Base-by-base conservation (phyloP, 2,113 vertebrate species). In the Gallinago media region DNA sequence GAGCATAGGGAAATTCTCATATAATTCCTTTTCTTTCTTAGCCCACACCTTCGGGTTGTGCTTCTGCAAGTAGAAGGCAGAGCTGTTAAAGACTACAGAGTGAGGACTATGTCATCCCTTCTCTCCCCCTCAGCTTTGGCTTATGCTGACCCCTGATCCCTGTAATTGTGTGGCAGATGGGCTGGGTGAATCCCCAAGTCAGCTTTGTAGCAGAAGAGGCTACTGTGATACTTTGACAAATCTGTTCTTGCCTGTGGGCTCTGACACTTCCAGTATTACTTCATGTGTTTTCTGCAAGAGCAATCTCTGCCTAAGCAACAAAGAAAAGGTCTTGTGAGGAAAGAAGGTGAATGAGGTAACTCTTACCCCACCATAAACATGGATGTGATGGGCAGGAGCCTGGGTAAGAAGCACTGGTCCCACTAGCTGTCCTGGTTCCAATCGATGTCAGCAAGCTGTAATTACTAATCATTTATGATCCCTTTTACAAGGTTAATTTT, bases 171-270 rank as follows among this genome's bases (percentile, higher is more conserved):
- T 46, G 84, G 61, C 68, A 92, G 86, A 85, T 49, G 44, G 52
- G 52, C 12, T 88, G 71, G 29, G 54, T 89, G 87, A 89, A 85
- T 82, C 81, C 85, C 58, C 49, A 85, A 42, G 81, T 76, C 9
- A 26, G 31, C 88, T 97, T 54, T 96, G 58, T 93, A 72, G 70
- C 77, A 76, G 78, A 74, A 58, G 81, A 86, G 71, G 55, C 65
- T 80, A 22, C 63, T 81, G 72, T 55, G 79, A 20, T 82, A 34
- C 54, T 94, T 70, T 94, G 74, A 88, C 61, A 73, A 66, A 66
- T 73, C 54, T 87, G 31, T 68, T 93, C 34, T 93, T 96, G 71
- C 81, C 75, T 77, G 26, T 85, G 63, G 84, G 74, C 63, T 94
- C 67, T 89, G 67, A 85, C 67, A 76, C 63, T 73, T 66, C 50